Base-by-base conservation (phyloP, 2,797 vertebrate species). In the Phrynocephalus guinanensis region DNA sequence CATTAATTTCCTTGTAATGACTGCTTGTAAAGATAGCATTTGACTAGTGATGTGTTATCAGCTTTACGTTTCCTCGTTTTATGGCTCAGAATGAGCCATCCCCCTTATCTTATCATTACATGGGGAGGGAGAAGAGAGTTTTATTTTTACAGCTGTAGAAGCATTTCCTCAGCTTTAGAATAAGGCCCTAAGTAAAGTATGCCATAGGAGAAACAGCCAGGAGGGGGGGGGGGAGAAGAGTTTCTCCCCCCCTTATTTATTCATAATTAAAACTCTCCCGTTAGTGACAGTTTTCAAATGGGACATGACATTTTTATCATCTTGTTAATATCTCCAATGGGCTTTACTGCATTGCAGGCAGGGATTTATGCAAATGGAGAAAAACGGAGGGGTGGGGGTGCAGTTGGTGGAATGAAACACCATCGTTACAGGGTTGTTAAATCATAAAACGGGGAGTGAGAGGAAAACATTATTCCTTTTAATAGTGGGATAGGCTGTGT, bases 231-330 rank as follows among this genome's bases (percentile, higher is more conserved):
- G 26, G 6, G 9, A 44, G 5, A 7, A 76, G 33, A 10, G 7
- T 16, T n/a, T 28, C 48, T n/a, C 10, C 76, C 38, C 79, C 81
- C 91, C 75, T 86, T 88, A 94, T 95, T 92, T 93, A 94, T 95
- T 96, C 93, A 78, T 95, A 94, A 95, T 95, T 95, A 95, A 95
- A 95, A 93, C 83, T 84, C 86, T 81, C 6, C 6, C 26, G 70
- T 95, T 95, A 94, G 92, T 92, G 95, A 90, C 93, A 93, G 92
- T 94, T 94, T 94, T 95, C 91, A 93, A 95, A 96, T 91, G 91
- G 70, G 86, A 78, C 75, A 83, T 87, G 90, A 88, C 89, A 79
- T 93, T 89, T 94, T 95, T 91, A 92, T 93, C 91, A 95, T 95
- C 92, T 94, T 85, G 90, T 93, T 94, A 95, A 94, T 94, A 94